Conservation (phyloP, 2,113 vertebrate species). For the Megaptera novaeangliae region DNA sequence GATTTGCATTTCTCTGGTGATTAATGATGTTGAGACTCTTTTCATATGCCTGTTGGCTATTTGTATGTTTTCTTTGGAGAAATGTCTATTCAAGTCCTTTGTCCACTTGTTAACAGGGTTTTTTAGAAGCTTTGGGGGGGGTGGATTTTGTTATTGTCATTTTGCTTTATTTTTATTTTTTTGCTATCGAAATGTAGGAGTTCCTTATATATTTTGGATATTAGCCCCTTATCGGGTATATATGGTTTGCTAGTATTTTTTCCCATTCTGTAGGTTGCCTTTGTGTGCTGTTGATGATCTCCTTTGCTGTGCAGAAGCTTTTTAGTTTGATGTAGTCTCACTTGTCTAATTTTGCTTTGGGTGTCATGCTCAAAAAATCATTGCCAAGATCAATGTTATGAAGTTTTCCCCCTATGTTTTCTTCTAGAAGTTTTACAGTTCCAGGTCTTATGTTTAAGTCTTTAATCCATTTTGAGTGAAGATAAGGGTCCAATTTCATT, state of each 20-base stretch:
- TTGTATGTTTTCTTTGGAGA: background rate
- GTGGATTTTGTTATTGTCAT: no score
- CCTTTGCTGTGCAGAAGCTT: background rate
- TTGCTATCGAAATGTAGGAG: background rate
- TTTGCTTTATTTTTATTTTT: background rate
- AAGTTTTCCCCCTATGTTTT: background rate
- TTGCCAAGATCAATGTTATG: background rate
- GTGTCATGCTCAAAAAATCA: background rate
- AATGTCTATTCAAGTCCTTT: background rate
- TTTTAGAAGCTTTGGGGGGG: background rate
- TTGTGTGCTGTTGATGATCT: background rate
- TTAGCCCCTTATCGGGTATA: background rate
- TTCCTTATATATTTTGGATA: background rate
- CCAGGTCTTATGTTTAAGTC: background rate
- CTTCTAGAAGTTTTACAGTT: background rate
- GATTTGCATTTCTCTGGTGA: background rate
- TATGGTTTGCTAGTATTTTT: background rate
- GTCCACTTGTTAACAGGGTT: background rate
- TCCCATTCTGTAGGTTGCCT: background rate
- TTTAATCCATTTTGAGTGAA: background rate
- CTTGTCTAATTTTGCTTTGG: background rate
- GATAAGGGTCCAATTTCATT: background rate
- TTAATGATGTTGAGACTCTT: background rate
- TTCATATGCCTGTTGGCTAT: background rate
- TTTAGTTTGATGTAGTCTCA: background rate